Conservation (phyloP, 2,113 vertebrate genomes). For the Hystrix cristata region DNA sequence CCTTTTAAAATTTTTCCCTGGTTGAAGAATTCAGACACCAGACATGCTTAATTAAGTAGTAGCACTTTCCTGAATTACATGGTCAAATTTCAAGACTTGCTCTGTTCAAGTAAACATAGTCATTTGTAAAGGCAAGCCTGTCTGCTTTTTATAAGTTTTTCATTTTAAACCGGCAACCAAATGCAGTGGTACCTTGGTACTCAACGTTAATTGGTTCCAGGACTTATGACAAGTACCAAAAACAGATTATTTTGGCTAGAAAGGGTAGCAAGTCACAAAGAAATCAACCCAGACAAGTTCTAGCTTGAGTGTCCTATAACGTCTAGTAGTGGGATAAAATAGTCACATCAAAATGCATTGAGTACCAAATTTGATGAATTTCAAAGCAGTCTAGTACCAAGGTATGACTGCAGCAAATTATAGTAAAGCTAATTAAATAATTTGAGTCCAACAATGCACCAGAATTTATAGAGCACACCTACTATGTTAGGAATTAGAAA, state of each 20-base stretch:
- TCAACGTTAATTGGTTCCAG: not conserved
- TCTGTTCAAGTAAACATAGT: not conserved
- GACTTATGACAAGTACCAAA: not conserved
- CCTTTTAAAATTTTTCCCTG: not conserved
- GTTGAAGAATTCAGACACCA: not conserved
- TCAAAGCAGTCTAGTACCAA: not conserved
- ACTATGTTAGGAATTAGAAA: constrained; percentile 13
- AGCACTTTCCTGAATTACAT: not conserved
- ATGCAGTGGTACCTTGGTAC: not conserved
- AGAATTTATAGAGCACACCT: not conserved
- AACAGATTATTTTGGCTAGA: not conserved
- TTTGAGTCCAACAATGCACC: not conserved
- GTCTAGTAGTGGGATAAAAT: not conserved
- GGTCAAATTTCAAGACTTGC: not conserved
- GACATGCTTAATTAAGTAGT: not conserved
- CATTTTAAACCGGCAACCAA: not conserved
- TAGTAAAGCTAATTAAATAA: not conserved
- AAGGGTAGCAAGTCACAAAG: not conserved
- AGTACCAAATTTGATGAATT: not conserved
- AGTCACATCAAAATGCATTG: not conserved
- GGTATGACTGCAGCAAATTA: not conserved
- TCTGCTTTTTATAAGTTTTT: constrained; percentile 42
- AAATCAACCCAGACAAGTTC: not conserved
- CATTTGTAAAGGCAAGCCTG: constrained; percentile 2
- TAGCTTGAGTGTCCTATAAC: not conserved